Evolutionary conservation across 2,888 invertebrate species (phyloP), one percentile per base, ranked within the genome.

Genomic region (Drosophila yooni): DNA sequence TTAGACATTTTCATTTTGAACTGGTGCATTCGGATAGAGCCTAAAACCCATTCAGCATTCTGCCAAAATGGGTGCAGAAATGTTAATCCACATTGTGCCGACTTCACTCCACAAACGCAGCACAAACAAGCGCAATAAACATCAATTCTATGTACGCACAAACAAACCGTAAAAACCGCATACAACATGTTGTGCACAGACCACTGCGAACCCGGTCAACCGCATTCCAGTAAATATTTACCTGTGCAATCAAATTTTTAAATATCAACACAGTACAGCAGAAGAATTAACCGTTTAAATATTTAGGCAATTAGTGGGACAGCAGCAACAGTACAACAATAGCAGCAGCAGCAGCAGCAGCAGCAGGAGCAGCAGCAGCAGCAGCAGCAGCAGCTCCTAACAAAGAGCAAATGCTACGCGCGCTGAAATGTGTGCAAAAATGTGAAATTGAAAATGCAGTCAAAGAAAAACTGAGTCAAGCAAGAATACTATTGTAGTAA

Each of bases 111-210:
- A 76, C 57, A 63, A 56, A 61, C 74, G 29, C 40, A 57, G 25
- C 56, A 40, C 27, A 43, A 61, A 58, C 64, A 63, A 63, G 62
- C 56, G 71, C 80, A 81, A 81, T 83, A 82, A 81, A 83, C 74
- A 57, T 56, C 56, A 70, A 52, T 57, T 59, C 34, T 63, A 43
- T 61, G 60, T 73, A 71, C 53, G 70, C 73, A 82, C 83, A 86
- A 87, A 85, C 83, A 87, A 82, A 85, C 85, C 87, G 56, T 83
- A 80, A 83, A 87, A 85, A 82, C 85, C 85, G 76, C 85, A 83
- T n/a, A 74, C 73, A 76, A 78, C 87, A 81, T 61, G 67, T 66
- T 62, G 50, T 46, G 48, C 50, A 18, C 54, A 27, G 5, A 36
- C 54, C 34, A 36, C 36, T 25, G 25, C 54, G 11, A 38, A 36